A percentile compares a stretch with the other conserved stretches of the same genome.
Evolutionary conservation across 2,797 vertebrate genomes (phyloP).

Genomic region (Ceyx erithaca): DNA sequence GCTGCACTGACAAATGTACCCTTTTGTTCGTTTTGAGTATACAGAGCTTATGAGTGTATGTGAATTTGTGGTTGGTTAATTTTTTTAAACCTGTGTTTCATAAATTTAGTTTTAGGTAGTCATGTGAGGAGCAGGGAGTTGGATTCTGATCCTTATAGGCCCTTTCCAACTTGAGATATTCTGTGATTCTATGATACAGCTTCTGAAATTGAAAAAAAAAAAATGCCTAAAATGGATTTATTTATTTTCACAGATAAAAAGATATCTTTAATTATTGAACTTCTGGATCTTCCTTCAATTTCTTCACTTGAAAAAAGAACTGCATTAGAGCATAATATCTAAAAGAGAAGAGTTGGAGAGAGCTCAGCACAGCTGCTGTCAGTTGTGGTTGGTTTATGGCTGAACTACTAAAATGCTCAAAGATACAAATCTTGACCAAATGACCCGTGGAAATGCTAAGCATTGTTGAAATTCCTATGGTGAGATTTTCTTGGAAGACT

Average conservation of each 20-base stretch:
- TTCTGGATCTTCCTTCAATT: neutral
- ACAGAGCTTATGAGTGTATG: too few relatives aligned
- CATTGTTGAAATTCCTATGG: neutral
- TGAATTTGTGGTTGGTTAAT: neutral
- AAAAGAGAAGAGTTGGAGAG: neutral
- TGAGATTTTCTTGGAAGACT: neutral
- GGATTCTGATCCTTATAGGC: neutral
- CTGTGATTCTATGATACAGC: neutral
- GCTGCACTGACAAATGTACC: neutral
- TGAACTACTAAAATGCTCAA: neutral
- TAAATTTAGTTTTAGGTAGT: neutral
- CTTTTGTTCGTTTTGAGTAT: neutral
- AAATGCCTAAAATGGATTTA: neutral
- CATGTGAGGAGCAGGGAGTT: neutral
- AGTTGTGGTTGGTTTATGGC: neutral
- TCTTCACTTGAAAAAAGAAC: neutral
- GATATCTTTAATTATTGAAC: neutral
- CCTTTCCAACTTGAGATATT: neutral
- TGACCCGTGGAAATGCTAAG: neutral
- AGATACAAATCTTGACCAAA: neutral
- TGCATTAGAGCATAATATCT: neutral
- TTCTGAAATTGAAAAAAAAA: neutral
- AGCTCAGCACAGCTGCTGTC: neutral
- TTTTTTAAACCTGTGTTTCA: neutral
- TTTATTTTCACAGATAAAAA: neutral